Evolutionary conservation across 35 echinoderm and acorn worm genomes (phyloP).

Genomic region (Hemicentrotus pulcherrimus): DNA sequence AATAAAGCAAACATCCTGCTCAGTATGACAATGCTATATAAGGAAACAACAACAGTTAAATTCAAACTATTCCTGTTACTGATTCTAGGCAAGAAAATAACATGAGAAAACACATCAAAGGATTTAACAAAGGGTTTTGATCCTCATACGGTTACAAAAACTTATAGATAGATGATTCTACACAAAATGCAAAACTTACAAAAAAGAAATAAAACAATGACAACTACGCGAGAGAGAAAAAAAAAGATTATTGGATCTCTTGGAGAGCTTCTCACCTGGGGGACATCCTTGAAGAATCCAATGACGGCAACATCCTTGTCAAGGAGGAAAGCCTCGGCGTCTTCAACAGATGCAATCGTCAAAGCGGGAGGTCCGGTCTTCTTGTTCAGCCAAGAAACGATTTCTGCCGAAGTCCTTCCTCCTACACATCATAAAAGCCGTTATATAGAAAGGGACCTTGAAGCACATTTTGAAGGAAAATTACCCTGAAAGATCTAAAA

Average conservation of each 20-base stretch:
- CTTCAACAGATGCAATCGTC: conserved; percentile 54
- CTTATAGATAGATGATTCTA: not conserved
- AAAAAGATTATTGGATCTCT: too few species aligned
- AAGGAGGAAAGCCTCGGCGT: conserved; percentile 57
- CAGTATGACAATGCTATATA: too few species aligned
- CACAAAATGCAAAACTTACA: not conserved
- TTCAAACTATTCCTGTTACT: too few species aligned
- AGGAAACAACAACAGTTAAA: too few species aligned
- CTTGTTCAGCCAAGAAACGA: conserved; percentile 86
- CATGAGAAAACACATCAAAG: too few species aligned
- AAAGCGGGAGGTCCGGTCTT: conserved; percentile 89
- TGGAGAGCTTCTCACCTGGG: not conserved
- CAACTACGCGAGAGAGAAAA: too few species aligned
- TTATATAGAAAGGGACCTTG: not conserved
- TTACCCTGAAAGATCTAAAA: not conserved
- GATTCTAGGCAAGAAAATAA: too few species aligned
- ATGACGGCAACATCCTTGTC: conserved; percentile 75
- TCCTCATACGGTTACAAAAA: not conserved
- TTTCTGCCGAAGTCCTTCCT: conserved; percentile 66
- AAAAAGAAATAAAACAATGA: conserved; percentile 51
- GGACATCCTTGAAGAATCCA: conserved; percentile 79
- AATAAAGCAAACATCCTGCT: too few species aligned
- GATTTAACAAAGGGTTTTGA: not conserved
- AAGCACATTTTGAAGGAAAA: not conserved
- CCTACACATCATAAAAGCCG: conserved; percentile 49